Evolutionary conservation across 1,140 invertebrate species (phyloP), one percentile per base, ranked within the genome.

Genomic region (Aphaenogaster rudis): DNA sequence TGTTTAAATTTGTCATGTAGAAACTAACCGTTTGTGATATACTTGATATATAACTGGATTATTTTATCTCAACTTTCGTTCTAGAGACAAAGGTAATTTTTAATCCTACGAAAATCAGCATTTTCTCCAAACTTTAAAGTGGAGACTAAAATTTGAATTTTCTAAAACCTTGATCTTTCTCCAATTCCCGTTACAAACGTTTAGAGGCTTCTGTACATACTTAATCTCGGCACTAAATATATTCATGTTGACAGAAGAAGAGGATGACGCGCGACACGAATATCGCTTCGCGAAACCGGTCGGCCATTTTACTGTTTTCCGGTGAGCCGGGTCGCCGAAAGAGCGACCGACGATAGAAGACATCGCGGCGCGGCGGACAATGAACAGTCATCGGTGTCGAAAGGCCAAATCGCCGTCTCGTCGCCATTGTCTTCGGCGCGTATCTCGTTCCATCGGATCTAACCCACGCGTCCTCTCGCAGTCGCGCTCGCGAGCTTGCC

Each of bases 321-420:
- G 28, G 28, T 13, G 54, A 82, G 52, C 28, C 80, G 69, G n/a
- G 9, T 50, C 42, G 28, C 67, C 69, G 69, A 76, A 64, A 61
- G 59, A 76, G 69, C 28, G 28, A 28, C 17, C 33, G 21, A 76
- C n/a, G 54, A 28, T 74, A 45, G 78, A 69, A 71, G 74, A 82
- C 76, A n/a, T 52, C 66, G 17, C 66, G 45, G 13, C 36, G 17
- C 11, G 50, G 57, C 72, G 71, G 71, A 90, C 80, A 91, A 86
- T 77, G 89, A 61, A 88, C 89, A 90, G 87, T 81, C 88, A 57
- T 48, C 36, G 54, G 21, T 84, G 80, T 90, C 69, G 89, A 88
- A 90, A 90, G 88, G 74, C 52, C 72, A 87, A 90, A 90, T 88
- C 78, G 45, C 74, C 52, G 13, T 54, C 28, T 13, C n/a, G 5